Base-by-base conservation (phyloP, 2,888 invertebrate species). In the Tenthredo scrophulariae region DNA sequence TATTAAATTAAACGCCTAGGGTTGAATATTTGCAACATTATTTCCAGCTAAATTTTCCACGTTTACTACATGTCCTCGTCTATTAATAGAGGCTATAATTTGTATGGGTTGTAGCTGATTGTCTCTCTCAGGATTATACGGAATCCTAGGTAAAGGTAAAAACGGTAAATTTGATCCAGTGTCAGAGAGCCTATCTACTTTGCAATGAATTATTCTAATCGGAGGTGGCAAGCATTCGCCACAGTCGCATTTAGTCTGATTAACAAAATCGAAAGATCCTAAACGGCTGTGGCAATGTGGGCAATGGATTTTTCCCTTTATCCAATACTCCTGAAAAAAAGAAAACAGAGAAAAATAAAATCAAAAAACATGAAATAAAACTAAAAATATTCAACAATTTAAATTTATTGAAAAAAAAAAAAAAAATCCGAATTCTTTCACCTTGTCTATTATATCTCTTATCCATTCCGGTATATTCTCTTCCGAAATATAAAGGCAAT, bases 391-490 rank as follows among this genome's bases (percentile, higher is more conserved):
- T 37, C 1, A n/a, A 6, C 9, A 9, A 5, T 50, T 13, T 7
- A 50, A 37, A 15, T n/a, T 22, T 29, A 29, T 1, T 37, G 7
- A 37, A 37, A 37, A 37, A 37, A 37, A 37, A 46, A 4, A 26
- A 13, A 77, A 15, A 9, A 83, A 15, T 70, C 50, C 70, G 33
- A 46, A 15, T 50, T 13, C 15, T 54, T 72, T 62, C 84, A 89
- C 89, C 85, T 88, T 86, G 85, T 88, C 88, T 75, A 89, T 87
- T 58, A 87, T 84, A 77, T 89, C 89, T 26, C 87, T 87, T 37
- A 90, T 89, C 90, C 89, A 90, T 65, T 89, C 89, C 33, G 90
- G 90, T 87, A 89, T 88, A 70, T 86, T 90, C n/a, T 90, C 89
- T 80, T 86, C 84, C 0, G 89, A 86, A 54, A 90, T 87, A 65